Evolutionary conservation across 2,113 vertebrate genomes (phyloP), one percentile per base, ranked within the genome.

Genomic region (Protobothrops flavoviridis): DNA sequence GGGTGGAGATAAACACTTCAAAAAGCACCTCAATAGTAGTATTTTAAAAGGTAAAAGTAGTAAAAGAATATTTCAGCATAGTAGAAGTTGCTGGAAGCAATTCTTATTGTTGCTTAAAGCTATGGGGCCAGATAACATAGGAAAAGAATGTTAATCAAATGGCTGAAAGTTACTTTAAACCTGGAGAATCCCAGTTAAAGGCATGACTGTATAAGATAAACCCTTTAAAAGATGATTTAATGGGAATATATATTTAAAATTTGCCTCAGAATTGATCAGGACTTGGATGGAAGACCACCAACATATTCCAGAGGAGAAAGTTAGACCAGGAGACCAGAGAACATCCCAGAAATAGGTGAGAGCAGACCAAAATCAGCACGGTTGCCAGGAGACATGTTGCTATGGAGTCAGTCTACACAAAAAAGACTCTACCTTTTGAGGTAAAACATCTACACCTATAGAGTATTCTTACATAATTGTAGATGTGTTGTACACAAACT

Each of bases 1-100:
- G 94, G 95, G 91, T 97, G 90, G 93, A 96, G 92, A 92, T 3
- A 93, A 89, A 93, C 15, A 91, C 24, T 23, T 39, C 48, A 57
- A 23, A 43, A 4, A 85, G 39, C 26, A 50, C 12, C 87, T 17
- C 10, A 53, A 74, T 39, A 53, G 50, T 92, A 89, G 69, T 93
- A 96, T 94, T 86, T 88, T 64, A 2, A 89, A 90, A 5, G 43
- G 56, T 50, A 87, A 92, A 89, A 92, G 17, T 56, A 56, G 88
- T 86, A 39, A 10, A 94, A 92, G 93, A 95, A 93, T 57, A 45
- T 89, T 94, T 94, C 94, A 55, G 85, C 93, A 94, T 11, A 95
- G 39, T 50, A 17, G n/a, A 92, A 56, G 17, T 56, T 56, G 53
- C 12, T 55, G 15, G 53, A 55, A 55, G 53, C 12, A 17, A 55